Evolutionary conservation across 1,140 invertebrate species (phyloP).

Genomic region (Thalassaphorura encarpata): DNA sequence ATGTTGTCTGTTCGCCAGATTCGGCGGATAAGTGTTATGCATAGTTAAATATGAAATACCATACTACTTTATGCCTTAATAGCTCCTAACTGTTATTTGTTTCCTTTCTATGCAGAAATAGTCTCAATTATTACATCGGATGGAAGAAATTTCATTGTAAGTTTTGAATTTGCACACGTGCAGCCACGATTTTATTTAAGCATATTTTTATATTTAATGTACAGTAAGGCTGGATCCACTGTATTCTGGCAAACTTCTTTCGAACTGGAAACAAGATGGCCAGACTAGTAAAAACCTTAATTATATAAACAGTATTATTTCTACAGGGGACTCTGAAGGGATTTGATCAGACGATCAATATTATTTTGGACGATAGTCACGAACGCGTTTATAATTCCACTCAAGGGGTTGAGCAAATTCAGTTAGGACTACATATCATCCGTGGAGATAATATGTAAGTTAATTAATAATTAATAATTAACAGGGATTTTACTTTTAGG

Average conservation of each 20-base stretch:
- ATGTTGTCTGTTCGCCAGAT: too few relatives aligned
- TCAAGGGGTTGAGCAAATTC: conserved; percentile 89
- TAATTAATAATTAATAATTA: not conserved
- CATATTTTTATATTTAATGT: too few relatives aligned
- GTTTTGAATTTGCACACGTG: conserved; percentile 39
- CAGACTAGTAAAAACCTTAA: too few relatives aligned
- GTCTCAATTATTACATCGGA: conserved; percentile 91
- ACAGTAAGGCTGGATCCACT: too few relatives aligned
- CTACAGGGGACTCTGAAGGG: conserved; percentile 72
- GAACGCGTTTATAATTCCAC: conserved; percentile 89
- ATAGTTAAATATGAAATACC: too few relatives aligned
- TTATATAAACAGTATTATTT: conserved; percentile 10
- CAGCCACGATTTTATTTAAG: not conserved
- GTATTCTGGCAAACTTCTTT: too few relatives aligned
- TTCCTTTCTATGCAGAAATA: conserved; percentile 49
- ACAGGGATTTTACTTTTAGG: not conserved
- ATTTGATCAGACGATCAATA: conserved; percentile 97
- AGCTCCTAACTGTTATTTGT: conserved; percentile 6
- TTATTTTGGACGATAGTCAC: conserved; percentile 95
- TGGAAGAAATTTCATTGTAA: conserved; percentile 89
- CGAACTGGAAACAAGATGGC: too few relatives aligned
- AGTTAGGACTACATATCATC: conserved; percentile 92
- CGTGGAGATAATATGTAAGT: conserved; percentile 92
- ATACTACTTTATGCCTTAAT: too few relatives aligned
- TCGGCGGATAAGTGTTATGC: too few relatives aligned